Percentiles rank a stretch among this genome's conserved stretches.
Evolutionary conservation across 2,797 vertebrate species (phyloP).

Genomic region (Lophotriccus pileatus): DNA sequence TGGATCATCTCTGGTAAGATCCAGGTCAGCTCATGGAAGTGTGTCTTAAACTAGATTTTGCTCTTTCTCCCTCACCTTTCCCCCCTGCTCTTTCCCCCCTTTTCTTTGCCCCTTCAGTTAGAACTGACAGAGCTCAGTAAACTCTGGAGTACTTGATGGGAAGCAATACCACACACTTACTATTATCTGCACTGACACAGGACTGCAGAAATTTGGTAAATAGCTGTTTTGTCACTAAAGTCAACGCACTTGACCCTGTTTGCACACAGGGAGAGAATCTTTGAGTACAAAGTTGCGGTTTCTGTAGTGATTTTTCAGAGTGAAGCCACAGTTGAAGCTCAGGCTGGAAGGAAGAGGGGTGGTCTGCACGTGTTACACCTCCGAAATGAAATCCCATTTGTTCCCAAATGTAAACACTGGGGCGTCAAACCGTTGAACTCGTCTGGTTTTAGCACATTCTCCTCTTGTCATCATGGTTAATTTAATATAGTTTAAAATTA

Average conservation of each 20-base stretch:
- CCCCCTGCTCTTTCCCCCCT: too few relatives aligned
- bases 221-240: neutral
- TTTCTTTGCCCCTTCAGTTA: neutral
- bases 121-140: neutral
- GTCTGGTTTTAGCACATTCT: neutral
- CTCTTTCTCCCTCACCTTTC: neutral
- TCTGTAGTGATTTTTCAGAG: neutral
- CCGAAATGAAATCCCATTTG: fast-evolving
- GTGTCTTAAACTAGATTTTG: neutral
- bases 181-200: fast-evolving
- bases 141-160: fast-evolving
- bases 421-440: neutral
- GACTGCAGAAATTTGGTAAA: neutral
- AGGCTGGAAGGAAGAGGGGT: neutral
- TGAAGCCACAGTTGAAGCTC: neutral
- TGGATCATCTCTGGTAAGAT: neutral
- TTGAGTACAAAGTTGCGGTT: neutral
- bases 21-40: fast-evolving
- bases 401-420: neutral
- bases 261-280: neutral
- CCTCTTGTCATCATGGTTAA: neutral
- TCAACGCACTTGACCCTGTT: neutral
- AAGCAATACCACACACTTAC: fast-evolving
- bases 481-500: slow-evolving; percentile 23
- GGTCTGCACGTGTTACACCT: fast-evolving